Conservation (phyloP, 2,113 vertebrate genomes). For the Sterna hirundo region DNA sequence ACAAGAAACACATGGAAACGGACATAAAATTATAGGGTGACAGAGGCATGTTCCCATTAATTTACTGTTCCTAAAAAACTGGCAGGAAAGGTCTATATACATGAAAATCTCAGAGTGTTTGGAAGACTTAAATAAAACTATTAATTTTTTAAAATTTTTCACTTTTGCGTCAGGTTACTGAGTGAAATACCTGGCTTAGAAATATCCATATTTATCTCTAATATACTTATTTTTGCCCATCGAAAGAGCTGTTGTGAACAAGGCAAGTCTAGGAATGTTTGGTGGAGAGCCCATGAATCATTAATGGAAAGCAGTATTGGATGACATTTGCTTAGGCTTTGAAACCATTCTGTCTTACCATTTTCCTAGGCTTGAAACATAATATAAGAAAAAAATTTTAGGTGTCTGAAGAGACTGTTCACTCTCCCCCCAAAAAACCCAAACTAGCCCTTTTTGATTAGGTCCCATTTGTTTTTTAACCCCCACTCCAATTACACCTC, state of each 20-base stretch:
- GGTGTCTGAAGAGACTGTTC: background rate
- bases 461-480: background rate
- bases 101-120: background rate
- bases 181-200: background rate
- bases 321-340: background rate
- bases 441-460: background rate
- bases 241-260: background rate
- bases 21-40: background rate
- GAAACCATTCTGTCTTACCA: background rate
- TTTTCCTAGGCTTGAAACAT: background rate
- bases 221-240: background rate
- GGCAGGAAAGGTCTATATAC: background rate
- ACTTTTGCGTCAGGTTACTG: background rate
- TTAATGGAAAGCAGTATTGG: background rate
- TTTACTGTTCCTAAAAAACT: background rate
- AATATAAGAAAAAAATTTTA: background rate
- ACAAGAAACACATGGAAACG: background rate
- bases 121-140: background rate
- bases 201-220: background rate
- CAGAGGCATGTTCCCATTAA: background rate
- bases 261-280: background rate
- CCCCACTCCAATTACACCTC: background rate
- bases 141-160: background rate
- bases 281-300: background rate
- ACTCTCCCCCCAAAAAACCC: rapidly evolving